Evolutionary conservation across 1,140 invertebrate genomes (phyloP).

Genomic region (Drosophila lini): DNA sequence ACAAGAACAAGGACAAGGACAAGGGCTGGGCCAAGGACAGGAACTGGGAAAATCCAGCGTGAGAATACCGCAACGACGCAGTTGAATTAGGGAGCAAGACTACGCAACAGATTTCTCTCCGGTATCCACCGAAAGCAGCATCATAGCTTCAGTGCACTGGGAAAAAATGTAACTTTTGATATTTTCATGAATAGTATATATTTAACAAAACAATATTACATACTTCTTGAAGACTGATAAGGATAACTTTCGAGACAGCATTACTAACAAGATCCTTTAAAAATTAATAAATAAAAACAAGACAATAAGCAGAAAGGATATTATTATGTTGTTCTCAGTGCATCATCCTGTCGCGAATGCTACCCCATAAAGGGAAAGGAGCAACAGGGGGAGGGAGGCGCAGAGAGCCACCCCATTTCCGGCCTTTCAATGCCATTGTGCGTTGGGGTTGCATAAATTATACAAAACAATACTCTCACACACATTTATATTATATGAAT

Average conservation of each 20-base stretch:
- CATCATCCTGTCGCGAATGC: slow-evolving; percentile 22
- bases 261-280: neutral
- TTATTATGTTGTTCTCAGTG: slow-evolving; percentile 2
- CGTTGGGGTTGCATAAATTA: slow-evolving; percentile 77
- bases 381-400: slow-evolving; percentile 14
- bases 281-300: neutral
- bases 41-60: slow-evolving; percentile 53
- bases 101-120: slow-evolving; percentile 47
- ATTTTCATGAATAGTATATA: neutral
- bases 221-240: neutral
- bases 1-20: slow-evolving; percentile 52
- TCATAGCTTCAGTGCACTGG: neutral
- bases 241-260: too few relatives aligned
- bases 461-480: slow-evolving; percentile 36
- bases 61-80: slow-evolving; percentile 50
- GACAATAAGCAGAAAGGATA: neutral
- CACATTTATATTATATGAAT: slow-evolving; percentile 16
- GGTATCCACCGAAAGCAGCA: slow-evolving; percentile 38
- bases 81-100: slow-evolving; percentile 31
- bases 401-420: slow-evolving; percentile 63
- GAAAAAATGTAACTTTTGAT: neutral
- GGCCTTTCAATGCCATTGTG: slow-evolving; percentile 25
- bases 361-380: slow-evolving; percentile 32
- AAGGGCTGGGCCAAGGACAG: slow-evolving; percentile 42
- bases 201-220: too few relatives aligned